Evolutionary conservation across 2,113 vertebrate species (phyloP).

Genomic region (Bungarus multicinctus): DNA sequence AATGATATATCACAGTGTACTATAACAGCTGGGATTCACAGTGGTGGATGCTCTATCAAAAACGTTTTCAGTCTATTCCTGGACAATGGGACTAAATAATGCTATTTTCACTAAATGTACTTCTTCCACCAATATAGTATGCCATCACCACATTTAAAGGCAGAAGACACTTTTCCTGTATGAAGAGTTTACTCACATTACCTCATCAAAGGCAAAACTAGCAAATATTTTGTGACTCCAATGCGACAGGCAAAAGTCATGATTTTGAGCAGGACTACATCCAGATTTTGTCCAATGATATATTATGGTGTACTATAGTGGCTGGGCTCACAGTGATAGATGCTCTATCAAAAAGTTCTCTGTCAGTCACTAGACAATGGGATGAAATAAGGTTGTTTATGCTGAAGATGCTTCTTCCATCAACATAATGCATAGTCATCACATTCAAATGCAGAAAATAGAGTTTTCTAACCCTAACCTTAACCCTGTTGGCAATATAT

Average conservation of each 20-base stretch:
- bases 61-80: not conserved
- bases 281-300: not conserved
- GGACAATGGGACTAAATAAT: not conserved
- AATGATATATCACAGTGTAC: not conserved
- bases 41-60: not conserved
- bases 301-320: not conserved
- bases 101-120: not conserved
- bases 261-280: not conserved
- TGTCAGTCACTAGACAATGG: too few relatives aligned
- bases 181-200: not conserved
- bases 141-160: not conserved
- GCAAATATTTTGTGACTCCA: not conserved
- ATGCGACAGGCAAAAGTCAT: not conserved
- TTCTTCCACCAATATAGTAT: not conserved
- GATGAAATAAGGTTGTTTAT: not conserved
- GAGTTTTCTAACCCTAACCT: too few relatives aligned
- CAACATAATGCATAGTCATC: not conserved
- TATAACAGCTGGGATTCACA: not conserved
- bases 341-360: not conserved
- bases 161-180: not conserved
- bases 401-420: not conserved
- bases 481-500: too few relatives aligned
- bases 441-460: too few relatives aligned
- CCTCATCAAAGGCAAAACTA: not conserved
- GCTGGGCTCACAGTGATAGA: not conserved